Base-by-base conservation (phyloP, 2,113 vertebrate genomes). In the Phaethon lepturus region DNA sequence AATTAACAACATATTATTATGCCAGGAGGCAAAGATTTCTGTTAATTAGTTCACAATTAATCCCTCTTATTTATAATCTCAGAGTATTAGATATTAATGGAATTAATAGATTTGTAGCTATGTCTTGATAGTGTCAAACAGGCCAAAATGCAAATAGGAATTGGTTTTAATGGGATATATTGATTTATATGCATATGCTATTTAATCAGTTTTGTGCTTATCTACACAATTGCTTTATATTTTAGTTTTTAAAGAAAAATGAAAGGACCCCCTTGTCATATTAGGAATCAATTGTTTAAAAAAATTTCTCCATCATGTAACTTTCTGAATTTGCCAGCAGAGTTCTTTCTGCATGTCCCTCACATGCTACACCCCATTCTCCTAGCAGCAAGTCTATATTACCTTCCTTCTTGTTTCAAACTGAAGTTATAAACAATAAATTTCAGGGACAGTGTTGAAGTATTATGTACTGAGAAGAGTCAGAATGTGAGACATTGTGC, bases 31-130 rank as follows among this genome's bases (percentile, higher is more conserved):
- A 97, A 95, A 88, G 11, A 85, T 67, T 96, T 77, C 40, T 83
- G 38, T 93, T 94, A 96, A 95, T 97, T 95, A 88, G 75, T 76
- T 97, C 33, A 66, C 47, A 92, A 95, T 95, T 90, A 89, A 74
- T 78, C 40, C 14, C 42, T 90, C 63, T 86, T 72, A 68, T 92
- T 95, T 95, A 66, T 87, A 84, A 89, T 96, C 17, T 93, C n/a
- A 78, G 26, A 6, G 2, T 94, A 81, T 95, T 94, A 94, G 64
- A 87, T 95, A 97, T 93, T 92, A 95, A 95, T 93, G 33, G 59
- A 96, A 88, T 87, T 95, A 97, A 95, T 93, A 96, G 64, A 86
- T 95, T 93, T 67, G 29, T 55, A 56, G 9, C 55, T 92, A 81
- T 45, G 62, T 60, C 9, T 35, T 91, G 90, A 95, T 91, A 35